Base-by-base conservation (phyloP, 1,140 invertebrate genomes). In the Archivesica marissinica region DNA sequence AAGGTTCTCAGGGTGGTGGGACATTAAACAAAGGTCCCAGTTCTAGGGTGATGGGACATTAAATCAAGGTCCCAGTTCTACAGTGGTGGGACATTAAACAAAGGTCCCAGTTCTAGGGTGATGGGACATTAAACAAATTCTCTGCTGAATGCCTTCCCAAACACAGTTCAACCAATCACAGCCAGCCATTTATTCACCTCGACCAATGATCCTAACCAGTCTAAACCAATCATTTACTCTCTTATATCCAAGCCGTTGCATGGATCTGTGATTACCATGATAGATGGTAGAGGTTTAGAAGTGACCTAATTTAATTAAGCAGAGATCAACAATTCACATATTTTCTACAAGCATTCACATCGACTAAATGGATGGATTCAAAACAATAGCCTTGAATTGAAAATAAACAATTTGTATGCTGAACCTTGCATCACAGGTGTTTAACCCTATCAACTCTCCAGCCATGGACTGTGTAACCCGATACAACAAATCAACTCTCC, bases 311-410 rank as follows among this genome's bases (percentile, higher is more conserved):
- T 99, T 91, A 97, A 96, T 0, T 98, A 99, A 92, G 95, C 95
- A 75, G 97, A 99, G 90, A 94, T 99, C 11, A 97, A 98, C 89
- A 95, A 96, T 75, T 96, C 96, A n/a, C 94, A 96, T 86, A 96
- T 99, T 1, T 96, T 96, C 90, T 99, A 98, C 92, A 97, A 98
- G 90, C 98, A 99, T 90, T 97, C 96, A 0, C 96, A 96, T 87
- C 96, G 96, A 20, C 97, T 98, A 89, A 96, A 96, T 86, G 96
- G 75, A 6, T 92, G 91, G 91, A 72, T 82, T 20, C 84, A 90
- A 28, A 80, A 66, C 23, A 98, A 99, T 91, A 95, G 94, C 74
- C 96, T 99, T 83, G 94, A 96, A 11, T 96, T 98, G 89, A 97
- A 98, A 91, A 97, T 98, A 0, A 97, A 97, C 0, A 98, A 98